phyloP scores from a whole-genome alignment of 2,888 invertebrate genomes.

The Brachyopa scutellaris region DNA sequence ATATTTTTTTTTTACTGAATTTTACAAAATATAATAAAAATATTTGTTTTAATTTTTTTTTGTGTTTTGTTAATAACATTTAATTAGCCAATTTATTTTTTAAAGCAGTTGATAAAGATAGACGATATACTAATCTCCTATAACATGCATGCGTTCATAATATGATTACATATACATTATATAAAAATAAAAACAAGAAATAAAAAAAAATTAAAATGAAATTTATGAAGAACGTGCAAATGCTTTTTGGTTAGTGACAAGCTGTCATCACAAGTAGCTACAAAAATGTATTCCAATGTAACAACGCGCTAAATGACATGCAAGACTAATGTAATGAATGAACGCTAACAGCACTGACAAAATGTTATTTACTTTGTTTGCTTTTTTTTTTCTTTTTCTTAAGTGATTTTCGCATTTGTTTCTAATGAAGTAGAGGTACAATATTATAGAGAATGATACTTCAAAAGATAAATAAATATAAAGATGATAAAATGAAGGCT shows the following conservation, averaged over 20 bases:
- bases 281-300: conserved; percentile 1
- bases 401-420: conserved; percentile 81
- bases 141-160: conserved; percentile 54
- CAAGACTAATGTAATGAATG: conserved; percentile 39
- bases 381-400: conserved; percentile 41
- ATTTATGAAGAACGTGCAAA: conserved; percentile 62
- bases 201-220: conserved; percentile 38
- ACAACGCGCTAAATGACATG: conserved; percentile 50
- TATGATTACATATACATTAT: no score
- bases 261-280: conserved; percentile 21
- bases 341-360: conserved; percentile 49
- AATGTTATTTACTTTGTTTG: conserved; percentile 29
- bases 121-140: conserved; percentile 55
- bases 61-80: conserved; percentile 69
- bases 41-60: conserved; percentile 58
- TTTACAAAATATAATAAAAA: conserved; percentile 66
- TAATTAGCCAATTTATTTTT: conserved; percentile 67
- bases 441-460: conserved; percentile 15
- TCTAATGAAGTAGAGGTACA: conserved; percentile 68
- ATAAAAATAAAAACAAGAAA: conserved; percentile 4
- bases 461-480: conserved; percentile 5
- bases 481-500: conserved; percentile 41
- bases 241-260: conserved; percentile 57
- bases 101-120: conserved; percentile 67
- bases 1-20: conserved; percentile 54